Conservation (phyloP, 2,113 vertebrate species). For the Erinaceus europaeus region DNA sequence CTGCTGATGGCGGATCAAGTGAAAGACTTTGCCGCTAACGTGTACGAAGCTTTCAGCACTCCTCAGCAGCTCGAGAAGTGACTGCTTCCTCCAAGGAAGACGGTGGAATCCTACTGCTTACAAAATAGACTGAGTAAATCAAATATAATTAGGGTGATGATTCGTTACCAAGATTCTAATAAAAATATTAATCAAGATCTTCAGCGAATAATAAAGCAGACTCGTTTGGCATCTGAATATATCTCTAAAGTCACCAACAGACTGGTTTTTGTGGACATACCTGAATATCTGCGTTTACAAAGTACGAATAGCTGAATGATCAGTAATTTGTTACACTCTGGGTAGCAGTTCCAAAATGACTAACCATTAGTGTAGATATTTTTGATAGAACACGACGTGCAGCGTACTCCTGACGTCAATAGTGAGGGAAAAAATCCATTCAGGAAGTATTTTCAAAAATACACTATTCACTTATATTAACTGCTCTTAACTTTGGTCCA, state of each 20-base stretch:
- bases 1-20: constrained; percentile 95
- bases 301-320: constrained; percentile 24
- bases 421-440: constrained; percentile 1
- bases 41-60: constrained; percentile 96
- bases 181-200: constrained; percentile 66
- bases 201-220: constrained; percentile 73
- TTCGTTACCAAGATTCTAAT: constrained; percentile 72
- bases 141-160: constrained; percentile 65
- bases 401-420: constrained; percentile 46
- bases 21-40: constrained; percentile 96
- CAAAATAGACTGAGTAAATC: constrained; percentile 15
- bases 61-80: constrained; percentile 94
- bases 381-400: constrained; percentile 52
- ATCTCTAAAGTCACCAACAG: constrained; percentile 51
- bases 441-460: constrained; percentile 49
- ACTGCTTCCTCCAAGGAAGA: constrained; percentile 59
- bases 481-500: too few species aligned
- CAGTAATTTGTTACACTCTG: constrained; percentile 7
- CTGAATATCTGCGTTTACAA: constrained; percentile 21
- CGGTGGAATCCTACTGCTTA: background rate
- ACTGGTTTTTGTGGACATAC: constrained; percentile 16
- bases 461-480: background rate
- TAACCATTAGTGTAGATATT: constrained; percentile 47
- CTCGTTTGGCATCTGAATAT: constrained; percentile 69
- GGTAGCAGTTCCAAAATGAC: constrained; percentile 43